Conservation (phyloP, 2,113 vertebrate species). For the Halichoerus grypus region DNA sequence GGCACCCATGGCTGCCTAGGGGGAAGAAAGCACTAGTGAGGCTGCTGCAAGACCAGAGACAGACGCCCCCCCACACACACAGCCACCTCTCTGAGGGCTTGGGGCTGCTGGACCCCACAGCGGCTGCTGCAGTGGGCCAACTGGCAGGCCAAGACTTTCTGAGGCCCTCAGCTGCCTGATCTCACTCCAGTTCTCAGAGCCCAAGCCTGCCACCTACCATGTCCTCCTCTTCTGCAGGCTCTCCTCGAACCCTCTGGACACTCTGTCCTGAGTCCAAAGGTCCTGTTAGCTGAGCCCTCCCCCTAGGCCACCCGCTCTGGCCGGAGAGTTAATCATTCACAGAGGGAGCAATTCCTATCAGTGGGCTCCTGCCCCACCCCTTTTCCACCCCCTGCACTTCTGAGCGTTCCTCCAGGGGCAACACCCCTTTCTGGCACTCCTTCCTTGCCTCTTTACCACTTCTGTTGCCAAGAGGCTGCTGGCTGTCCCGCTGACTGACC, state of each 20-base stretch:
- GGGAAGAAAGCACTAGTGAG: conserved; percentile 48
- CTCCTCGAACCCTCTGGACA: background rate
- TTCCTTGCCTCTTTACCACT: conserved; percentile 22
- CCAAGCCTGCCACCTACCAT: conserved; percentile 39
- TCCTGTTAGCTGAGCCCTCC: conserved; percentile 61
- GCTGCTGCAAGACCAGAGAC: background rate
- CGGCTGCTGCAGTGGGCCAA: background rate
- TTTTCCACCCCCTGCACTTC: background rate
- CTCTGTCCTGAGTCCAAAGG: conserved; percentile 75
- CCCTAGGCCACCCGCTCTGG: conserved; percentile 18
- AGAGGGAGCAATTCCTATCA: background rate
- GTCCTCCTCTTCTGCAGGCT: conserved; percentile 37
- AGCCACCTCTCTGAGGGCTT: background rate
- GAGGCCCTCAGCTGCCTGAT: background rate
- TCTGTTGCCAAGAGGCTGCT: background rate
- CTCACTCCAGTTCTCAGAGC: background rate
- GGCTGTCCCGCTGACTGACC: conserved; percentile 20
- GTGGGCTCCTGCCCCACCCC: background rate
- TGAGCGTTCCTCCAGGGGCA: background rate
- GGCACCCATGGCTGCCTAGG: conserved; percentile 70
- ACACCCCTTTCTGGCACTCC: conserved; percentile 35
- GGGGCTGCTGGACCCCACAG: background rate
- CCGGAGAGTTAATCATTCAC: conserved; percentile 76
- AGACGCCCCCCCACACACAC: background rate
- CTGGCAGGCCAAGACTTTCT: background rate